Evolutionary conservation across 2,888 invertebrate genomes (phyloP), one percentile per base, ranked within the genome.

Genomic region (Leuctra nigra): DNA sequence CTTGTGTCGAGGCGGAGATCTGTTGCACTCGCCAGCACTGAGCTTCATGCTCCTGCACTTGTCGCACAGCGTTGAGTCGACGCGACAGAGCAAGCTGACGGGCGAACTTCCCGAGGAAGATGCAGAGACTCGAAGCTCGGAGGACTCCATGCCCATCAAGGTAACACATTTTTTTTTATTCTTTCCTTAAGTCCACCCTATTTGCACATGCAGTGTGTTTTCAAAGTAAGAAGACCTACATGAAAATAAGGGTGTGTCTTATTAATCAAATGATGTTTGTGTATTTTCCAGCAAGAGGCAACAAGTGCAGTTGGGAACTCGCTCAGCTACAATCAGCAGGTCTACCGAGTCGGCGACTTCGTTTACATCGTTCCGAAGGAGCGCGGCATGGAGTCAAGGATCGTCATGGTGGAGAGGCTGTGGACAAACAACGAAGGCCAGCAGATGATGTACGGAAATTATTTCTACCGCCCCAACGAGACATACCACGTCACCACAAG

Each of bases 401-500:
- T 97, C 41, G 82, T 93, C 58, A 83, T 91, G 63, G 88, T 96
- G 46, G 93, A 96, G 69, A 80, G 92, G 1, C 78, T 98, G 13
- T 95, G 89, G 87, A 91, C 87, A 13, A 91, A 89, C 67, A 77
- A 79, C 16, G 86, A 86, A 46, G 86, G 87, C 7, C 84, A 88
- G 61, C 87, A 91, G 65, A 91, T 91, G 85, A 79, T 95, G 65
- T 89, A 91, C 66, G 95, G 93, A n/a, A 90, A 88, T 68, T 86
- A 91, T 67, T 97, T 92, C 70, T 87, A 80, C 64, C 81, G 96
- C 55, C 98, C 98, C 0, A 87, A 89, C 66, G 97, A 99, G 73
- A 99, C 99, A 0, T 97, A 87, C 75, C 98, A 99, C 73, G 81
- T 95, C 6, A 88, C 93, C 11, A 93, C 94, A 0, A 81, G 97